phyloP scores from a whole-genome alignment of 2,113 vertebrate species.

The Nematolebias whitei region DNA sequence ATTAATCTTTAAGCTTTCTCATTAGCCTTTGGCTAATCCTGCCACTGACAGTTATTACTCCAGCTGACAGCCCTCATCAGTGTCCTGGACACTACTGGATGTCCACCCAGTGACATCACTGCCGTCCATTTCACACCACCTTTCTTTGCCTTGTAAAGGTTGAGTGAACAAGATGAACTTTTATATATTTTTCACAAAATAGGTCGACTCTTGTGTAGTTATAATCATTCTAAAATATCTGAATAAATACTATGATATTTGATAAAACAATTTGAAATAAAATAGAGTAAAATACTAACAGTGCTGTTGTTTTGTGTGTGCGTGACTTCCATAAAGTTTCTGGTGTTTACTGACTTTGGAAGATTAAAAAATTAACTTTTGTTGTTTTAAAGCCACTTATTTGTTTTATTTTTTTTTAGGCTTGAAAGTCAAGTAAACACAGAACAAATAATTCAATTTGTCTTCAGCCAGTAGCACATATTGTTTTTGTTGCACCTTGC shows the following conservation, averaged over 20 bases:
- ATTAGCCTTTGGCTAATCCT: conserved; percentile 36
- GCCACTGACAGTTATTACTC: conserved; percentile 22
- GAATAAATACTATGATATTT: too few species aligned
- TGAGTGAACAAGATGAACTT: background rate
- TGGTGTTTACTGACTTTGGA: too few species aligned
- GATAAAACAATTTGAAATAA: too few species aligned
- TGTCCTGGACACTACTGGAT: conserved; percentile 19
- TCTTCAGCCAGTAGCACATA: conserved; percentile 6
- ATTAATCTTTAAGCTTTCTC: conserved; percentile 43
- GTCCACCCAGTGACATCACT: conserved; percentile 15
- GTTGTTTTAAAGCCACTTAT: too few species aligned
- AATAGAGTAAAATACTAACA: too few species aligned
- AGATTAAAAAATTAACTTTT: too few species aligned
- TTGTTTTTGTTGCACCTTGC: conserved; percentile 2
- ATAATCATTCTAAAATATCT: too few species aligned
- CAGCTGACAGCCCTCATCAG: conserved; percentile 22
- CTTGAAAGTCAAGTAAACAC: background rate
- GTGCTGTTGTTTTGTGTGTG: background rate
- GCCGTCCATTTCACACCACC: background rate
- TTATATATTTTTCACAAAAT: background rate
- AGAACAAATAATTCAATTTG: conserved; percentile 1
- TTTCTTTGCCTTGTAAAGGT: background rate
- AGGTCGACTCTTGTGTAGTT: background rate
- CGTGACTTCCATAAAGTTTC: background rate
- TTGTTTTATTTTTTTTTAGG: too few species aligned